phyloP scores from a whole-genome alignment of 2,113 vertebrate species.

The Istiophorus platypterus region DNA sequence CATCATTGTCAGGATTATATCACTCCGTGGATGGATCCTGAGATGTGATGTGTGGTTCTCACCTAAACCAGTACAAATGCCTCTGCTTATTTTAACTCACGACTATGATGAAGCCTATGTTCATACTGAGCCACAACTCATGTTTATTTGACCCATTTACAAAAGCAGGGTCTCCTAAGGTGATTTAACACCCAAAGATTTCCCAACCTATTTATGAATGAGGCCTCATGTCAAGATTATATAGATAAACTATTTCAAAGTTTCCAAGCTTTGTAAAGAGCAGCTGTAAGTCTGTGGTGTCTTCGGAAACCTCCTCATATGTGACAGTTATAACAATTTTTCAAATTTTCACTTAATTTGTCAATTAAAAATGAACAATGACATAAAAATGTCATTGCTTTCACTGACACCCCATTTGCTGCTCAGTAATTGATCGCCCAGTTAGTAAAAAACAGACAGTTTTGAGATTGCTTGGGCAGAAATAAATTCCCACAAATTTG shows the following conservation, averaged over 20 bases:
- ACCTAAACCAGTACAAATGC: conserved; percentile 27
- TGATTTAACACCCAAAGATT: conserved; percentile 6
- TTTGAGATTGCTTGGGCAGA: background rate
- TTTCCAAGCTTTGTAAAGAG: conserved; percentile 3
- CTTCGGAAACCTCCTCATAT: background rate
- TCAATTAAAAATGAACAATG: background rate
- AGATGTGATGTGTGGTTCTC: conserved; percentile 45
- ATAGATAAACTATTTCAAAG: background rate
- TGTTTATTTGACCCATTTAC: conserved; percentile 27
- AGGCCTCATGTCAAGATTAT: background rate
- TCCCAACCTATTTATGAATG: background rate
- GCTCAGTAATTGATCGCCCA: background rate
- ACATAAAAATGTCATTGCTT: background rate
- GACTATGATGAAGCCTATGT: conserved; percentile 24
- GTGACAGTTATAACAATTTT: background rate
- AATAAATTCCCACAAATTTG: background rate
- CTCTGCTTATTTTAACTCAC: conserved; percentile 49
- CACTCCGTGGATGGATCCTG: conserved; percentile 31
- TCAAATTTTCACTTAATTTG: background rate
- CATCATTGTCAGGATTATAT: conserved; percentile 42
- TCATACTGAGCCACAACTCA: conserved; percentile 7
- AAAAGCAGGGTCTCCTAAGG: background rate
- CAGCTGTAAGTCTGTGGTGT: background rate
- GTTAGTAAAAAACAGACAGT: background rate
- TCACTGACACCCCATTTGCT: background rate